Percentiles rank a stretch among this genome's conserved stretches.
Conservation (phyloP, 2,888 invertebrate genomes). For the Diaphora mendica region DNA sequence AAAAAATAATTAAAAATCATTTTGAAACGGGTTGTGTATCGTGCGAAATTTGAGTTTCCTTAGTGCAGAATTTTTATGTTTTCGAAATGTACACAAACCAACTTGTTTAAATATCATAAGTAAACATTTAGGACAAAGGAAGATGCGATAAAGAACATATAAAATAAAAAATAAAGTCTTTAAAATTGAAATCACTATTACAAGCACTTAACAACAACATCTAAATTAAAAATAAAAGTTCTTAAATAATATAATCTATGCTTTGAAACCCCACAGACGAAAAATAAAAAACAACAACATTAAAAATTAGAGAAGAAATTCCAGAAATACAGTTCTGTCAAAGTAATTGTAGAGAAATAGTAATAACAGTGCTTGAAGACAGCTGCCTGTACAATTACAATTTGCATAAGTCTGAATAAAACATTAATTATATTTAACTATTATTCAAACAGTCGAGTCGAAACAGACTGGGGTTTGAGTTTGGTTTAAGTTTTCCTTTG, state of each 20-base stretch:
- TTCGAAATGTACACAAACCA: too few relatives aligned
- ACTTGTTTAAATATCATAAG: too few relatives aligned
- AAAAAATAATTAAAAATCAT: too few relatives aligned
- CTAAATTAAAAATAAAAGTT: not conserved
- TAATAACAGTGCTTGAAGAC: slow-evolving; percentile 52
- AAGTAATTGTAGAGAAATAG: slow-evolving; percentile 63
- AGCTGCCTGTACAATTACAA: slow-evolving; percentile 63
- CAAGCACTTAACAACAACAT: not conserved
- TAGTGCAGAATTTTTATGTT: too few relatives aligned
- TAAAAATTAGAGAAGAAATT: slow-evolving; percentile 49
- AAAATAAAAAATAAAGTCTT: too few relatives aligned
- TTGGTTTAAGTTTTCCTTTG: slow-evolving; percentile 65
- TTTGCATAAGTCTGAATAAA: slow-evolving; percentile 68
- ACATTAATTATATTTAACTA: slow-evolving; percentile 46
- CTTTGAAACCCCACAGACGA: not conserved
- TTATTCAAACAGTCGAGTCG: slow-evolving; percentile 52
- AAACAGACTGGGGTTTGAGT: slow-evolving; percentile 52
- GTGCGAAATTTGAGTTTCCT: too few relatives aligned
- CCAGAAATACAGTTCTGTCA: slow-evolving; percentile 57
- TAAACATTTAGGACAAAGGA: too few relatives aligned
- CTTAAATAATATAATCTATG: not conserved
- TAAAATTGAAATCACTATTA: not conserved
- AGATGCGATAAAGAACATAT: too few relatives aligned
- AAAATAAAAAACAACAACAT: slow-evolving; percentile 38
- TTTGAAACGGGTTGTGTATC: too few relatives aligned